Percentiles rank a stretch among this genome's conserved stretches.
phyloP scores from a whole-genome alignment of 2,888 invertebrate species.

The Hedya salicella region DNA sequence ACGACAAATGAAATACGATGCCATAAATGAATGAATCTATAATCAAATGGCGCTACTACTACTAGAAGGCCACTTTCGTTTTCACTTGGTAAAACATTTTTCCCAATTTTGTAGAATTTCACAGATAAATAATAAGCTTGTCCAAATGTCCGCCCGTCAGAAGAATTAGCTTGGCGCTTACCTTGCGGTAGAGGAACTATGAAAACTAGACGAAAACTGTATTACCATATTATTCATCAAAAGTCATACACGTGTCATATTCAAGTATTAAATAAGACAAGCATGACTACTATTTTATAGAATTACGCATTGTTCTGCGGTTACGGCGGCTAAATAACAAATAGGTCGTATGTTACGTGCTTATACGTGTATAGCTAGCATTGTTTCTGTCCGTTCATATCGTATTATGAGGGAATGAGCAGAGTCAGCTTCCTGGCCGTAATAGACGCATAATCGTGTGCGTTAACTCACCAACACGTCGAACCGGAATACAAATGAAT shows the following conservation, averaged over 20 bases:
- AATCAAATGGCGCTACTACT: no score
- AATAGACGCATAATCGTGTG: slow-evolving; percentile 43
- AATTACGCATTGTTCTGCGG: slow-evolving; percentile 33
- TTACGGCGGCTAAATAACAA: slow-evolving; percentile 21
- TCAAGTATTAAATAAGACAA: slow-evolving; percentile 14
- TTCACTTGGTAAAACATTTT: no score
- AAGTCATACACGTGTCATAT: neutral
- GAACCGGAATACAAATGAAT: slow-evolving; percentile 77
- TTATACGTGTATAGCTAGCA: slow-evolving; percentile 19
- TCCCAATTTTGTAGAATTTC: no score
- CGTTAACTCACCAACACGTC: slow-evolving; percentile 50
- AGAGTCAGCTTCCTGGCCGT: slow-evolving; percentile 62
- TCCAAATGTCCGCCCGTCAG: no score
- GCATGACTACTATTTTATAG: slow-evolving; percentile 20
- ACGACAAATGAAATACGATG: no score
- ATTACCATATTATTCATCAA: slow-evolving; percentile 13
- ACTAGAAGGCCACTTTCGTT: no score
- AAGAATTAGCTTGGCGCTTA: no score
- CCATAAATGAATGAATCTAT: no score
- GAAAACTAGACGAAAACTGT: neutral
- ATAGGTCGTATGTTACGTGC: slow-evolving; percentile 7
- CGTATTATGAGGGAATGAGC: slow-evolving; percentile 52
- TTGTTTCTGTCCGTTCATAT: slow-evolving; percentile 37
- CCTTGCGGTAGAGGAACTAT: neutral
- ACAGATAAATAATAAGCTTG: no score